phyloP scores from a whole-genome alignment of 2,797 vertebrate species.

The Alfaro cultratus region DNA sequence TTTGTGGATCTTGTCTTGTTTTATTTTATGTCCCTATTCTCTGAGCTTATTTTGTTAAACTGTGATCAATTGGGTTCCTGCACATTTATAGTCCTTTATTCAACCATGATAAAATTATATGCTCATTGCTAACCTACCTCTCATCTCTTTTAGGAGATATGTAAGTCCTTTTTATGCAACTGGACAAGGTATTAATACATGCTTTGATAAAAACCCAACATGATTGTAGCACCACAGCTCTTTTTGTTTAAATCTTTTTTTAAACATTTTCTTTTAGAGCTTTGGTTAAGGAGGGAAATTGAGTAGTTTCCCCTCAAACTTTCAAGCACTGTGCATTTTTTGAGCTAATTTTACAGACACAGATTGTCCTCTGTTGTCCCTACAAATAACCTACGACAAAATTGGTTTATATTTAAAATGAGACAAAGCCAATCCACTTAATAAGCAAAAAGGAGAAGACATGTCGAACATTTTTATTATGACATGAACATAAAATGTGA shows the following conservation, averaged over 20 bases:
- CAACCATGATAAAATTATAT: background rate
- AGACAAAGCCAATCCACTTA: background rate
- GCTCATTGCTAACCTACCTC: background rate
- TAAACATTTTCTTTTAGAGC: background rate
- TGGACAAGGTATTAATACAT: background rate
- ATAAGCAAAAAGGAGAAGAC: background rate
- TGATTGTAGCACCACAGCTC: background rate
- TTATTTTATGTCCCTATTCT: background rate
- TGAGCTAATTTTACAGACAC: background rate
- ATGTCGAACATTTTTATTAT: background rate
- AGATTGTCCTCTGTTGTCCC: background rate
- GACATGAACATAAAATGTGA: background rate
- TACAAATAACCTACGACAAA: background rate
- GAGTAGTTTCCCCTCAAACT: background rate
- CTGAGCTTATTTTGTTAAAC: background rate
- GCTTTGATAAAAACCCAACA: conserved; percentile 1
- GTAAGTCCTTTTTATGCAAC: background rate
- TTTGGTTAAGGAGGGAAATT: background rate
- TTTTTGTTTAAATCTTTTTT: background rate
- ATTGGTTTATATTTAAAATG: background rate
- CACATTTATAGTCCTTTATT: background rate
- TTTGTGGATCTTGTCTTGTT: background rate
- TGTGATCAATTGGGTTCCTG: background rate
- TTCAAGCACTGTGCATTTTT: background rate
- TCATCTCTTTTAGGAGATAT: background rate